Base-by-base conservation (phyloP, 2,888 invertebrate genomes). In the Alloplasta piceator region DNA sequence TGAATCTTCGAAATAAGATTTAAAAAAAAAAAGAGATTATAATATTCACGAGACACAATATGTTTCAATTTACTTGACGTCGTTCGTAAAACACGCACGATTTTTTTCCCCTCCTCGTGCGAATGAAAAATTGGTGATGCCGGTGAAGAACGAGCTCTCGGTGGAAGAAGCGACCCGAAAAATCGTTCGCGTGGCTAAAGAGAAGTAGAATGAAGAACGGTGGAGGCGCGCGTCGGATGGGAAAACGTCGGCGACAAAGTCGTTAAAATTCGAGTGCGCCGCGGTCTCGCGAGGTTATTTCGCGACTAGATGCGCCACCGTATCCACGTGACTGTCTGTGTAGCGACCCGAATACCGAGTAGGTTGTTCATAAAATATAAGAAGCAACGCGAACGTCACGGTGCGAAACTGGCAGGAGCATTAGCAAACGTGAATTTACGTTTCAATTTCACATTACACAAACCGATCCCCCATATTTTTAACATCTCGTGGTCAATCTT, bases 401-500 rank as follows among this genome's bases (percentile, higher is more conserved):
- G 50, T 39, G 61, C 50, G 64, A 77, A 73, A 82, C 76, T 72
- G 79, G 79, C 79, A 76, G 58, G 79, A 70, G 79, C 67, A 76
- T 79, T 82, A 77, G 80, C 73, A 66, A 26, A 48, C 64, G n/a
- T 50, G 66, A 82, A 82, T 82, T 82, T 82, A 82, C 80, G 76
- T 82, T 80, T 82, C 80, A 82, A 80, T 82, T 82, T 82, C 80
- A 72, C 79, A 58, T 72, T 60, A 36, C 78, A 52, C 48, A 39
- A 16, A 61, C 16, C 60, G 26, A 7, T 41, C 71, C 38, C n/a
- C 6, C 26, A 26, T 3, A 26, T 3, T 26, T 10, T 39, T n/a
- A 14, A 10, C 67, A 6, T 26, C 41, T 66, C 72, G 58, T 52
- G 72, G 71, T 66, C 72, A 78, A 78, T 70, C 61, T 64, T 14